Evolutionary conservation across 1,140 invertebrate species (phyloP).

Genomic region (Drosophila erecta): DNA sequence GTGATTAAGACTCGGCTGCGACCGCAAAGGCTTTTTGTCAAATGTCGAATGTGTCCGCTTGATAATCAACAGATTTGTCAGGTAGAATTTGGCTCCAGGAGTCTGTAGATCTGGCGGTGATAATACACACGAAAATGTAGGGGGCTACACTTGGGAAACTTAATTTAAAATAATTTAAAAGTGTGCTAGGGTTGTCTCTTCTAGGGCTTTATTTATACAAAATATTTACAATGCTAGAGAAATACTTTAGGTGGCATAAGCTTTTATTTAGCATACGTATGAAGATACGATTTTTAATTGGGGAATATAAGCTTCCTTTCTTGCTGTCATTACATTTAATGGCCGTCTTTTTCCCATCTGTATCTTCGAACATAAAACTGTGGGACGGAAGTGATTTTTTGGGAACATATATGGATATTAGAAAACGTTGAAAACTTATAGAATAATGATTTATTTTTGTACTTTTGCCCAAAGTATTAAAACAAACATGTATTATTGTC

Average conservation of each 20-base stretch:
- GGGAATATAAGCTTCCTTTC: neutral
- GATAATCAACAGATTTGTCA: constrained; percentile 14
- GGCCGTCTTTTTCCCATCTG: constrained; percentile 42
- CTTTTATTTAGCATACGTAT: neutral
- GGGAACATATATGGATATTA: neutral
- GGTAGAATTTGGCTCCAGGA: constrained; percentile 15
- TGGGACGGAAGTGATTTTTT: neutral
- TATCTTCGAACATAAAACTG: neutral
- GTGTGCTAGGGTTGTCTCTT: neutral
- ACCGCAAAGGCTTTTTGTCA: constrained; percentile 47
- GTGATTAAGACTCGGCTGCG: constrained; percentile 40
- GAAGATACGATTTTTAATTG: neutral
- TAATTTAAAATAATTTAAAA: neutral
- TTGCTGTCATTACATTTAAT: constrained; percentile 79
- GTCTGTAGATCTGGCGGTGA: neutral
- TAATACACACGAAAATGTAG: no score
- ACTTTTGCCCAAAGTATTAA: no score
- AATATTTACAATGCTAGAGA: neutral
- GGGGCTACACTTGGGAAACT: neutral
- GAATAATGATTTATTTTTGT: no score
- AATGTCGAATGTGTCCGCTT: constrained; percentile 16
- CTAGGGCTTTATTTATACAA: neutral
- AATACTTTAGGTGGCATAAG: neutral
- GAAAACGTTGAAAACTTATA: neutral
- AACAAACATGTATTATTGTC: neutral